phyloP scores from a whole-genome alignment of 2,113 vertebrate genomes.

The Aythya baeri region DNA sequence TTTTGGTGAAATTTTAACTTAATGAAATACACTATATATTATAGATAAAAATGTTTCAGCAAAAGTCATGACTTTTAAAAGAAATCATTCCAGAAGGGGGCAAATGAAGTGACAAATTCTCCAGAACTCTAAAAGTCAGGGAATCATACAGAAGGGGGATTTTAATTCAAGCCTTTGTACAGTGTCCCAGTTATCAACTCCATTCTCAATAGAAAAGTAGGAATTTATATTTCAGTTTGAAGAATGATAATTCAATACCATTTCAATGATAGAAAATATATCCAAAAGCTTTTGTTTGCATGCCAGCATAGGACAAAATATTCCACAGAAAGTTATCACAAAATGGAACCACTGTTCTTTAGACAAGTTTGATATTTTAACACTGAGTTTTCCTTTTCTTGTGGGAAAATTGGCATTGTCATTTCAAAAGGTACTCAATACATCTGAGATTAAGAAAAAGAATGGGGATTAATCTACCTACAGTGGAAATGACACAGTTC shows the following conservation, averaged over 20 bases:
- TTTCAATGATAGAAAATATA: not conserved
- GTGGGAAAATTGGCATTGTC: not conserved
- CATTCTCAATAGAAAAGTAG: not conserved
- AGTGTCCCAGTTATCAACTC: not conserved
- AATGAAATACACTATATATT: not conserved
- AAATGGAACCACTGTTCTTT: not conserved
- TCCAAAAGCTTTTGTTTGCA: not conserved
- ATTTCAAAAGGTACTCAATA: not conserved
- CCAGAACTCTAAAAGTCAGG: not conserved
- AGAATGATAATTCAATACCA: not conserved
- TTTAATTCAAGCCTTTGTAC: conserved; percentile 8
- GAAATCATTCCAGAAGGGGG: not conserved
- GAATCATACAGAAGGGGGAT: not conserved
- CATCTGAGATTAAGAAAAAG: not conserved
- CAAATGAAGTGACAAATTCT: conserved; percentile 32
- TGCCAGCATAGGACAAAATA: not conserved
- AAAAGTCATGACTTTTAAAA: not conserved
- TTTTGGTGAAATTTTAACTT: not conserved
- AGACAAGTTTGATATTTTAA: not conserved
- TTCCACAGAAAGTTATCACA: not conserved
- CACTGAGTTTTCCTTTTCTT: not conserved
- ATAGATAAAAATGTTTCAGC: not conserved
- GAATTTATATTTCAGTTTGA: not conserved
- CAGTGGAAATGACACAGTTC: not conserved
- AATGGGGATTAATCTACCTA: not conserved